Conservation (phyloP, 2,113 vertebrate genomes). For the Grantiella picta region DNA sequence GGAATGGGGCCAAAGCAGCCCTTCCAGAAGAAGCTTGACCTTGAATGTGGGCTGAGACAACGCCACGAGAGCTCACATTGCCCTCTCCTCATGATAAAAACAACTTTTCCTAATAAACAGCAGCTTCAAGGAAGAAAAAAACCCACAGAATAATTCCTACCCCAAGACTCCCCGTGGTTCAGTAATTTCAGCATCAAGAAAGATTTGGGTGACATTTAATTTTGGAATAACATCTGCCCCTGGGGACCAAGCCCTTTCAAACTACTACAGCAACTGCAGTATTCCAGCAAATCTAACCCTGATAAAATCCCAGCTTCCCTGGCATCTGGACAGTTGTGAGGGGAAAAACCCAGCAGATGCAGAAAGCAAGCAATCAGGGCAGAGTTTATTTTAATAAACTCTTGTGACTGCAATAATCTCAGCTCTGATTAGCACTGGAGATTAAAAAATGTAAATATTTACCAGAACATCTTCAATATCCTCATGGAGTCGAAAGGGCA, state of each 20-base stretch:
- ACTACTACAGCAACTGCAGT: neutral
- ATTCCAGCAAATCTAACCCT: neutral
- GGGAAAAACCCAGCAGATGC: neutral
- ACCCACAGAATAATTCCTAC: fast-evolving
- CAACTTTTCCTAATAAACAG: neutral
- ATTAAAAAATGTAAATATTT: constrained; percentile 52
- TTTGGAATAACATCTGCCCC: neutral
- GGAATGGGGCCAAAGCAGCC: neutral
- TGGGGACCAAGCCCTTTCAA: neutral
- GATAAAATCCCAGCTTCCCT: neutral
- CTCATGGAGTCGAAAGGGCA: neutral
- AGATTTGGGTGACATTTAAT: neutral
- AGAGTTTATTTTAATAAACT: constrained; percentile 34
- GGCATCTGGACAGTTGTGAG: neutral
- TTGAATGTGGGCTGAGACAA: neutral
- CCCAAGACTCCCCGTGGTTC: neutral
- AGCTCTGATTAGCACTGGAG: constrained; percentile 32
- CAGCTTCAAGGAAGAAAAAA: neutral
- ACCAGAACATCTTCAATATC: constrained; percentile 27
- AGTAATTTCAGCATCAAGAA: neutral
- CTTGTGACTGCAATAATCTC: constrained; percentile 6
- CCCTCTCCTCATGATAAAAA: neutral
- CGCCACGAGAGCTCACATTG: neutral
- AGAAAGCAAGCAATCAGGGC: neutral
- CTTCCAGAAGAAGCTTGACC: neutral